Percentiles rank a stretch among this genome's conserved stretches.
phyloP scores from a whole-genome alignment of 2,888 invertebrate species.

The Noctua fimbriata region DNA sequence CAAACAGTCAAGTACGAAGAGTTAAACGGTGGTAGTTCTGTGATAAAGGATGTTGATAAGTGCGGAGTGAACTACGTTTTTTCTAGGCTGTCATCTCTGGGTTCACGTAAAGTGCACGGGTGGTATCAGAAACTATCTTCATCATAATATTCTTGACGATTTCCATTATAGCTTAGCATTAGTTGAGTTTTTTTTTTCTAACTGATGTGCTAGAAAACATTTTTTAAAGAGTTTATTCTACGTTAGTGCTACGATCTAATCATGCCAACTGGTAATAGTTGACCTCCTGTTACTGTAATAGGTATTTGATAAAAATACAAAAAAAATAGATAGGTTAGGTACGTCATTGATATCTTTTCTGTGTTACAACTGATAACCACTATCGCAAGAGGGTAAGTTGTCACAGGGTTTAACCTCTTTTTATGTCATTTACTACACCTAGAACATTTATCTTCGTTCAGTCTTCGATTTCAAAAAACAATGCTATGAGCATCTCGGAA shows the following conservation, averaged over 20 bases:
- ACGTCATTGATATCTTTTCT: slow-evolving; percentile 13
- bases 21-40: slow-evolving; percentile 53
- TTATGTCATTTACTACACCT: background rate
- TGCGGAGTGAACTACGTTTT: slow-evolving; percentile 51
- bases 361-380: slow-evolving; percentile 6
- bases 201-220: background rate
- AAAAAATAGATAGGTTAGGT: background rate
- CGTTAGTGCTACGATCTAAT: slow-evolving; percentile 2
- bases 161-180: background rate
- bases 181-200: background rate
- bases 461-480: background rate
- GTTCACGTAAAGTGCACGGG: slow-evolving; percentile 47
- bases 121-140: slow-evolving; percentile 54
- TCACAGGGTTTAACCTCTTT: background rate
- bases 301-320: background rate
- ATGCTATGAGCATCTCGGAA: background rate
- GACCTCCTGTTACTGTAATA: background rate
- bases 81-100: slow-evolving; percentile 48
- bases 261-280: background rate
- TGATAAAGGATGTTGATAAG: slow-evolving; percentile 37
- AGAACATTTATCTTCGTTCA: background rate
- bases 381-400: slow-evolving; percentile 38
- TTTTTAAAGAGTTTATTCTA: background rate
- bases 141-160: slow-evolving; percentile 21
- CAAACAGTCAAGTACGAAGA: slow-evolving; percentile 56